Evolutionary conservation across 2,888 invertebrate species (phyloP).

Genomic region (Catocala sponsa): DNA sequence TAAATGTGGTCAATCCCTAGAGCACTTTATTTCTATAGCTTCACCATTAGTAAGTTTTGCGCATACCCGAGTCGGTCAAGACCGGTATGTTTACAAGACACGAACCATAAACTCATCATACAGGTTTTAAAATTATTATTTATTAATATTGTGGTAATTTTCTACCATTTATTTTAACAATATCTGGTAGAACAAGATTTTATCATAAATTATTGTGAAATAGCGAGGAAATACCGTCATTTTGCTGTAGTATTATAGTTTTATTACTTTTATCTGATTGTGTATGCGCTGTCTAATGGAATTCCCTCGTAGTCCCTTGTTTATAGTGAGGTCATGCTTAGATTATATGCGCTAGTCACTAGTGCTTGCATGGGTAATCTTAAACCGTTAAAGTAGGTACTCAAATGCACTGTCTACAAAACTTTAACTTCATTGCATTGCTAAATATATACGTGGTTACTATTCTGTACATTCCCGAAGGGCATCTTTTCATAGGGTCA

Average conservation of each 20-base stretch:
- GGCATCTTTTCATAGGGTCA: too few relatives aligned
- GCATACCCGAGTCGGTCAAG: slow-evolving; percentile 26
- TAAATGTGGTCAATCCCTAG: too few relatives aligned
- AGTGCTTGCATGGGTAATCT: too few relatives aligned
- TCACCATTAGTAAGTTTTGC: not conserved
- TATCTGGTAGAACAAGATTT: slow-evolving; percentile 2
- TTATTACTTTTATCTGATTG: not conserved
- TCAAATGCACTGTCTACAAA: too few relatives aligned
- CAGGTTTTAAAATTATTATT: slow-evolving; percentile 16
- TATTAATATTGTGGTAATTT: slow-evolving; percentile 15
- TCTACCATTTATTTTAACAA: slow-evolving; percentile 5
- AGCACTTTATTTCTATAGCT: too few relatives aligned
- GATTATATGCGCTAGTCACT: too few relatives aligned
- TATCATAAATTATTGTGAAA: slow-evolving; percentile 7
- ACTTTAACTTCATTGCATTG: too few relatives aligned
- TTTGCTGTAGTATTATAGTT: not conserved
- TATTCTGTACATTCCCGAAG: too few relatives aligned
- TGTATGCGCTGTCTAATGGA: not conserved
- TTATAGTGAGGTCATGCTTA: too few relatives aligned
- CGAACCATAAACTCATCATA: not conserved
- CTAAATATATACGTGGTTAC: too few relatives aligned
- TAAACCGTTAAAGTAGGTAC: too few relatives aligned
- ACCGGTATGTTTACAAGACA: slow-evolving; percentile 19
- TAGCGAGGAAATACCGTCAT: not conserved
- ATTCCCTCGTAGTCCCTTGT: too few relatives aligned